phyloP scores from a whole-genome alignment of 2,888 invertebrate species.

The Cerastis leucographa region DNA sequence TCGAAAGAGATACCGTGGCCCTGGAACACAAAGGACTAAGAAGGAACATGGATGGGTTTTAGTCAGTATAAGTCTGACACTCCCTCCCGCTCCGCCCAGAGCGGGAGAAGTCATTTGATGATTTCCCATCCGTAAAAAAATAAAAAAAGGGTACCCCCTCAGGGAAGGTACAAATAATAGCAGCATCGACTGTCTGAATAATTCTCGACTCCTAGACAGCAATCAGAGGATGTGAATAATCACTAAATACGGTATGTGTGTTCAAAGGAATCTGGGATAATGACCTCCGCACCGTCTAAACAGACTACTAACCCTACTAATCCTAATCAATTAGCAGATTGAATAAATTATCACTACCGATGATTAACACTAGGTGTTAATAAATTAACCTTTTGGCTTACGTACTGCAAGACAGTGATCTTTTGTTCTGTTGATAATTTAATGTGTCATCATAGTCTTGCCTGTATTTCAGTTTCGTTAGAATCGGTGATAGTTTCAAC shows the following conservation, averaged over 20 bases:
- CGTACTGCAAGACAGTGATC: slow-evolving; percentile 1
- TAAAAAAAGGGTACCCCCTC: too few relatives aligned
- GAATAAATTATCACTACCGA: slow-evolving; percentile 54
- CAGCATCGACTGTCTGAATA: slow-evolving; percentile 37
- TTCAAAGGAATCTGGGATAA: slow-evolving; percentile 62
- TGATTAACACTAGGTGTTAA: slow-evolving; percentile 18
- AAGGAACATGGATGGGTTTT: too few relatives aligned
- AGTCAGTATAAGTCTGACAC: too few relatives aligned
- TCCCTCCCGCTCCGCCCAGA: too few relatives aligned
- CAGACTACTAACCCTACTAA: slow-evolving; percentile 59
- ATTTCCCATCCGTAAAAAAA: too few relatives aligned
- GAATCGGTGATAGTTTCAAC: background rate
- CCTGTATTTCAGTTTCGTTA: background rate
- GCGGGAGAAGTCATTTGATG: too few relatives aligned
- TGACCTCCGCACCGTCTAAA: slow-evolving; percentile 47
- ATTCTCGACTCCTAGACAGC: slow-evolving; percentile 52
- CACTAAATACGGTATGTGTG: slow-evolving; percentile 50
- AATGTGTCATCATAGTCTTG: background rate
- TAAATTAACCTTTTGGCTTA: slow-evolving; percentile 13
- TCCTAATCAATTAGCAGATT: slow-evolving; percentile 57
- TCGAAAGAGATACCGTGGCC: too few relatives aligned
- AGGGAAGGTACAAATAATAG: slow-evolving; percentile 20
- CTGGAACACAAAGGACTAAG: too few relatives aligned
- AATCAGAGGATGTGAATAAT: slow-evolving; percentile 62
- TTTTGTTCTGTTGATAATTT: background rate